Evolutionary conservation across 2,888 invertebrate species (phyloP), one percentile per base, ranked within the genome.

Genomic region (Drosophila demipolita): DNA sequence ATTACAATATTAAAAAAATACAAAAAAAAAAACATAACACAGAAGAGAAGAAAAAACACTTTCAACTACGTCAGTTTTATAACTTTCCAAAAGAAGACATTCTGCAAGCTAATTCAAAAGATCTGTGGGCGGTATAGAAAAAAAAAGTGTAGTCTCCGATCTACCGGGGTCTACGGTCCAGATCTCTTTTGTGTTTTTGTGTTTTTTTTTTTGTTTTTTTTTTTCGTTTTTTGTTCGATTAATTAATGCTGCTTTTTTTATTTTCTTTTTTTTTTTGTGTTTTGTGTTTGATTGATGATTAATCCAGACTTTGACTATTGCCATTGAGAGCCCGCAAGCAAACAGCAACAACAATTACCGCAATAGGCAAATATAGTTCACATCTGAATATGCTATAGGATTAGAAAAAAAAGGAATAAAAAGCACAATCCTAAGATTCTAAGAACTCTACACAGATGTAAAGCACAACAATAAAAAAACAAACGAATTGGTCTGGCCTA

Each of bases 261-360:
- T 23, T 7, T 40, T 66, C 74, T 15, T 38, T 35, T 17, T 32
- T 3, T 1, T 82, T 61, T 73, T 6, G 9, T 20, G 6, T 4
- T n/a, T 40, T 57, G 32, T 26, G 5, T 85, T 89, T 86, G 80
- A 87, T 89, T 86, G 86, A 86, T 89, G 90, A 89, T 87, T 89
- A 89, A 89, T 87, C 85, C 81, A 85, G 83, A 87, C 86, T 83
- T 87, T 87, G 86, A 87, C 90, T 85, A 87, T 82, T 89, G 88
- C 62, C 90, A 89, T 82, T 78, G 80, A 79, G 75, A 78, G 59
- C 33, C 50, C 40, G 29, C 29, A 26, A 35, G 23, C 33, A 15
- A 29, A 8, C 20, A 54, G 38, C 40, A 74, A 52, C 59, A 67
- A 50, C 38, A 73, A 36, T n/a, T 54, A 50, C 5, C 4, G 6